Evolutionary conservation across 2,888 invertebrate species (phyloP).

Genomic region (Ferrisia virgata): DNA sequence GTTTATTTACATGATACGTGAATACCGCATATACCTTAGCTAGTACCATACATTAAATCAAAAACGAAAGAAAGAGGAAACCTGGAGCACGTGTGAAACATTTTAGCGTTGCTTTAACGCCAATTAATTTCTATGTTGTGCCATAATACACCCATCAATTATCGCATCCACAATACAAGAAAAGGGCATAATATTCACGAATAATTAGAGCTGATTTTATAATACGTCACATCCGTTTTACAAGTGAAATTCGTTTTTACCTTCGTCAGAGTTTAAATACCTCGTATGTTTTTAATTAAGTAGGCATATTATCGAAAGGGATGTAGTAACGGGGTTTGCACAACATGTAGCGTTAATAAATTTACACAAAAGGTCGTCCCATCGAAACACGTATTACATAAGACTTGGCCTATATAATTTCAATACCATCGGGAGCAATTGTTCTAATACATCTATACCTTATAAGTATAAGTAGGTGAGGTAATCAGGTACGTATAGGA

Average conservation of each 20-base stretch:
- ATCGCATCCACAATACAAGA: not conserved
- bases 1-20: too few species aligned
- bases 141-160: not conserved
- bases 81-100: not conserved
- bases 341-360: not conserved
- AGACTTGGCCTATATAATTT: too few species aligned
- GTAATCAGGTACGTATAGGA: too few species aligned
- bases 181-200: constrained; percentile 12
- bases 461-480: too few species aligned
- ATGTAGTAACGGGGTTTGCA: not conserved
- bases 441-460: too few species aligned
- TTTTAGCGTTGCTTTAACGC: not conserved
- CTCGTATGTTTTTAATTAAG: not conserved
- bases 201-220: constrained; percentile 19
- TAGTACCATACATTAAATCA: not conserved
- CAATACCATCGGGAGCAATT: too few species aligned
- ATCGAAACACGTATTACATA: too few species aligned
- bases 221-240: not conserved
- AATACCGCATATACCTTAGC: too few species aligned
- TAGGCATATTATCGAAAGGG: not conserved
- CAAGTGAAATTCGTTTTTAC: constrained; percentile 1
- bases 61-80: not conserved
- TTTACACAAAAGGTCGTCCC: not conserved
- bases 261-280: not conserved
- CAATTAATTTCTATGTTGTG: not conserved